Base-by-base conservation (phyloP, 2,113 vertebrate genomes). In the Oostethus manadensis region DNA sequence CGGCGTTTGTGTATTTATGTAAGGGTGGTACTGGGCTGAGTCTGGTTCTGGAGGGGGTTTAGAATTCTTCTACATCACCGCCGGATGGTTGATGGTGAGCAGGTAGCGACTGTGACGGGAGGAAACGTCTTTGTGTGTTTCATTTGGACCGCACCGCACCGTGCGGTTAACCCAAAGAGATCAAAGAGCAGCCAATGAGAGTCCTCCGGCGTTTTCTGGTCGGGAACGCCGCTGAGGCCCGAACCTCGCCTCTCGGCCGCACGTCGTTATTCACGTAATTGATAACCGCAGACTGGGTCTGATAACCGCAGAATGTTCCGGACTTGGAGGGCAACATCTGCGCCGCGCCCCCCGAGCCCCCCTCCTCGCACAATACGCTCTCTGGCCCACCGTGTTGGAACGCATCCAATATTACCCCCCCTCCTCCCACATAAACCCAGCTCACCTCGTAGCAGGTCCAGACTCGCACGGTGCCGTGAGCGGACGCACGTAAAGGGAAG, bases 291-390 rank as follows among this genome's bases (percentile, higher is more conserved):
- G 85, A 88, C 89, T 87, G 90, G 83, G 82, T 86, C 81, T 83
- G 81, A 90, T 85, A 78, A 83, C 90, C 88, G 85, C 89, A 92
- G 86, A 88, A 89, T 88, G 91, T 91, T 92, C 91, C 88, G 88
- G 68, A 78, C 71, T 70, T 65, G 56, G 21, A 66, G 60, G 58
- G 86, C 87, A 90, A 91, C 89, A 93, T 91, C 88, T 91, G 38
- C 1, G 89, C 87, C 81, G 77, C 82, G 67, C 49, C 63, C 70
- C 78, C 64, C 72, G 50, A 75, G 68, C 59, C 38, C 29, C 35
- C 7, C 58, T 46, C 66, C 61, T 59, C 60, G 51, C 56, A 56
- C 71, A 69, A 18, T 68, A 51, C 57, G 46, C 15, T 74, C 70
- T 44, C 62, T 38, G 60, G 72, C 71, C 65, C 77, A 66, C 73